A percentile compares a stretch with the other conserved stretches of the same genome.
phyloP scores from a whole-genome alignment of 2,888 invertebrate genomes.

The Hipparchia semele region DNA sequence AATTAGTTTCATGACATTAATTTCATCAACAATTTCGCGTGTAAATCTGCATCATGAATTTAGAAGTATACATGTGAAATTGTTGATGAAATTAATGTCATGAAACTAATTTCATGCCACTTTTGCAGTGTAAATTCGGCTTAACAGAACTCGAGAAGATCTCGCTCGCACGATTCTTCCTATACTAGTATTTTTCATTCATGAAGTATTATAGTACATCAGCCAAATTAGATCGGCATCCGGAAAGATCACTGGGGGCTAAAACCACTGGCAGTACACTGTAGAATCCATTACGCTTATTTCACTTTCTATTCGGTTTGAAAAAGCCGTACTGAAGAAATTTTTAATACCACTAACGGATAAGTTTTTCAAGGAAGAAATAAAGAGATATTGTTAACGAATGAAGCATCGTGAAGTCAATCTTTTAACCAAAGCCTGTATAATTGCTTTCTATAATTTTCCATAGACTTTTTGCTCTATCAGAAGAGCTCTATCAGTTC shows the following conservation, averaged over 20 bases:
- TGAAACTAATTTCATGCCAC: too few species aligned
- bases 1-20: too few species aligned
- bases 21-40: too few species aligned
- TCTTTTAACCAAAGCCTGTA: not conserved
- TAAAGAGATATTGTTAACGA: not conserved
- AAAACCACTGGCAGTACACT: slow-evolving; percentile 5
- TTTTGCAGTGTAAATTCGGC: too few species aligned
- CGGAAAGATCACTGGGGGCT: not conserved
- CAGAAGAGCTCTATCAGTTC: too few species aligned
- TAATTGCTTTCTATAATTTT: too few species aligned
- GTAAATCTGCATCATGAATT: too few species aligned
- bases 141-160: slow-evolving; percentile 14
- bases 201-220: slow-evolving; percentile 10
- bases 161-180: not conserved
- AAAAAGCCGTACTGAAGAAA: not conserved
- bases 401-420: not conserved
- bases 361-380: not conserved
- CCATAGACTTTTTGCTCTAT: too few species aligned
- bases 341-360: not conserved
- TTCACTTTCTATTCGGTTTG: not conserved
- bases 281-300: slow-evolving; percentile 8
- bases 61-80: too few species aligned
- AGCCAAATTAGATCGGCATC: slow-evolving; percentile 28
- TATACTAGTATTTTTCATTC: not conserved
- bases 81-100: too few species aligned